phyloP scores from a whole-genome alignment of 2,113 vertebrate species.

The Syngnathoides biaculeatus region DNA sequence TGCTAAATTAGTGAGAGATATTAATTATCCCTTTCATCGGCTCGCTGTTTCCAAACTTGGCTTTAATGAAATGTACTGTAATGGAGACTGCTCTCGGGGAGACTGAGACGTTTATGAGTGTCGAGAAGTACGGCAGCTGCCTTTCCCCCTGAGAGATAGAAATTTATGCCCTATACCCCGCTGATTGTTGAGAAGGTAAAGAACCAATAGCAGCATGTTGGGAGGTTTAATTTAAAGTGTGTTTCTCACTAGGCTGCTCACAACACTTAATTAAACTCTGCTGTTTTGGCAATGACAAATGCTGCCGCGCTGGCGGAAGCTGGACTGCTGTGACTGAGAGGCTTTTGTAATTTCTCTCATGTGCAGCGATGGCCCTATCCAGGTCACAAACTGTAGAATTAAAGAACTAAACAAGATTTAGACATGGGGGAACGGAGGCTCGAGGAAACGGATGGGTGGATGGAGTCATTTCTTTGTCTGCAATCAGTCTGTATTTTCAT shows the following conservation, averaged over 20 bases:
- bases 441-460: conserved; percentile 54
- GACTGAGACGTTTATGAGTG: conserved; percentile 83
- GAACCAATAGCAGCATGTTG: conserved; percentile 93
- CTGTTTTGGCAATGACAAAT: conserved; percentile 99
- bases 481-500: conserved; percentile 59
- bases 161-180: conserved; percentile 89
- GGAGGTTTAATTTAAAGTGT: conserved; percentile 98
- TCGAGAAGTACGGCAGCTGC: conserved; percentile 80
- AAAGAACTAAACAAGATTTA: conserved; percentile 82
- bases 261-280: conserved; percentile 99
- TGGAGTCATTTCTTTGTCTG: conserved; percentile 74
- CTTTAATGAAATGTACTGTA: conserved; percentile 86
- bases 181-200: conserved; percentile 94
- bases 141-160: conserved; percentile 84
- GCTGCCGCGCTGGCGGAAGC: conserved; percentile 84
- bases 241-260: conserved; percentile 99
- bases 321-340: conserved; percentile 83
- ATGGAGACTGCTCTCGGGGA: conserved; percentile 79
- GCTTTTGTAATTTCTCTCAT: conserved; percentile 90
- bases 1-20: conserved; percentile 82
- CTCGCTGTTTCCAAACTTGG: conserved; percentile 78
- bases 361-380: conserved; percentile 82
- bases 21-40: conserved; percentile 90
- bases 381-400: conserved; percentile 85
- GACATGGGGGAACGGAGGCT: conserved; percentile 62